Evolutionary conservation across 2,113 vertebrate genomes (phyloP).

Genomic region (Speoplatyrhinus poulsoni): DNA sequence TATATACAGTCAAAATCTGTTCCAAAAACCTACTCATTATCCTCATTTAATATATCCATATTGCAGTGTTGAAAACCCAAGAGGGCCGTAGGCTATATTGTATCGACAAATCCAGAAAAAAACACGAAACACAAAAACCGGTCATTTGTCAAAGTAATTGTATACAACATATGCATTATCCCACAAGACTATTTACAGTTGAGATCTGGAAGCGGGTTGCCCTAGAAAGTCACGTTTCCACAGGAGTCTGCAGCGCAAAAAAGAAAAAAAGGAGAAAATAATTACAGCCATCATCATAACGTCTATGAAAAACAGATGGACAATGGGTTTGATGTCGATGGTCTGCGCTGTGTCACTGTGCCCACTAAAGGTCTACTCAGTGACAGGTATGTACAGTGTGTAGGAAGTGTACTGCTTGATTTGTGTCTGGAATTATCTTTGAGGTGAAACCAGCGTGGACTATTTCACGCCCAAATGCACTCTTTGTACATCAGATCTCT

Average conservation of each 20-base stretch:
- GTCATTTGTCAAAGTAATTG: constrained; percentile 55
- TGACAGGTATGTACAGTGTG: too few relatives aligned
- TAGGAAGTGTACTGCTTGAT: too few relatives aligned
- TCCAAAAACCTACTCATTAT: background rate
- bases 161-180: constrained; percentile 39
- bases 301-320: constrained; percentile 67
- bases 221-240: constrained; percentile 50
- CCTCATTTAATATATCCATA: constrained; percentile 18
- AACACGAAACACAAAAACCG: constrained; percentile 26
- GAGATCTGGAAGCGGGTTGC: constrained; percentile 38
- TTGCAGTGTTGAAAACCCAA: constrained; percentile 10
- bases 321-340: constrained; percentile 33
- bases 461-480: too few relatives aligned
- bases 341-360: constrained; percentile 22
- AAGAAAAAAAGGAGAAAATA: constrained; percentile 25
- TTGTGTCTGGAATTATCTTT: too few relatives aligned
- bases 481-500: too few relatives aligned
- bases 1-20: background rate
- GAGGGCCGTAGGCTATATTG: constrained; percentile 23
- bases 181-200: constrained; percentile 59
- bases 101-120: constrained; percentile 41
- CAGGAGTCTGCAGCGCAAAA: constrained; percentile 24
- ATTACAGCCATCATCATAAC: constrained; percentile 55
- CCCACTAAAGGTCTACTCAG: constrained; percentile 19
- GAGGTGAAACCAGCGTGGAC: too few relatives aligned